Evolutionary conservation across 1,140 invertebrate species (phyloP).

Genomic region (Zophobas atratus): DNA sequence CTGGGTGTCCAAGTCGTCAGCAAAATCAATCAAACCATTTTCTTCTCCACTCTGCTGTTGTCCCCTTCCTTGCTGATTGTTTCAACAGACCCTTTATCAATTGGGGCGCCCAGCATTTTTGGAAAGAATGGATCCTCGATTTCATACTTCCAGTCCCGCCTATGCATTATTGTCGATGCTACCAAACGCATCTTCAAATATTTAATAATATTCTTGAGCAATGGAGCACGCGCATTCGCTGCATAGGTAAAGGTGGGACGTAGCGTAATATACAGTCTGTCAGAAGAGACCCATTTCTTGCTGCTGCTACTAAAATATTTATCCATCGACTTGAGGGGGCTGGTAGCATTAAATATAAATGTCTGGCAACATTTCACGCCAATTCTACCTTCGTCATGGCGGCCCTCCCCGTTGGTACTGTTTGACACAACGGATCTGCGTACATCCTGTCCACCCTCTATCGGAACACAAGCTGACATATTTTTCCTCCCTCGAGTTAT

Average conservation of each 20-base stretch:
- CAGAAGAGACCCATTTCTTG: slow-evolving; percentile 52
- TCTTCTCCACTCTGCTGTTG: no score
- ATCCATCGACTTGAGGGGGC: slow-evolving; percentile 51
- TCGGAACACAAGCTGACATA: slow-evolving; percentile 14
- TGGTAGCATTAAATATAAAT: slow-evolving; percentile 54
- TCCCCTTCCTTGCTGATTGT: no score
- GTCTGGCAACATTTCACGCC: slow-evolving; percentile 48
- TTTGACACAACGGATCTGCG: slow-evolving; percentile 49
- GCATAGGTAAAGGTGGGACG: neutral
- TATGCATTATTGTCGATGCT: slow-evolving; percentile 14
- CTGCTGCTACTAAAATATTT: slow-evolving; percentile 52
- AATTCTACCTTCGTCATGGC: slow-evolving; percentile 49
- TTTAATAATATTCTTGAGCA: slow-evolving; percentile 25
- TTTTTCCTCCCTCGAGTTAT: slow-evolving; percentile 24
- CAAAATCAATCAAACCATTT: no score
- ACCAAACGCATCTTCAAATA: slow-evolving; percentile 3
- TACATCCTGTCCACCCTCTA: slow-evolving; percentile 8
- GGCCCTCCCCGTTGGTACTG: slow-evolving; percentile 13
- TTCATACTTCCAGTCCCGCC: no score
- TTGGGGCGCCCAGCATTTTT: no score
- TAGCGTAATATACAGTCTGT: slow-evolving; percentile 44
- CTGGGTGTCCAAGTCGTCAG: no score
- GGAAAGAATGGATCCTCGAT: no score
- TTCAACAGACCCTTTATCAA: no score
- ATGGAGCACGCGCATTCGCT: slow-evolving; percentile 13